Evolutionary conservation across 2,888 invertebrate species (phyloP).

Genomic region (Nemapogon koenigi): DNA sequence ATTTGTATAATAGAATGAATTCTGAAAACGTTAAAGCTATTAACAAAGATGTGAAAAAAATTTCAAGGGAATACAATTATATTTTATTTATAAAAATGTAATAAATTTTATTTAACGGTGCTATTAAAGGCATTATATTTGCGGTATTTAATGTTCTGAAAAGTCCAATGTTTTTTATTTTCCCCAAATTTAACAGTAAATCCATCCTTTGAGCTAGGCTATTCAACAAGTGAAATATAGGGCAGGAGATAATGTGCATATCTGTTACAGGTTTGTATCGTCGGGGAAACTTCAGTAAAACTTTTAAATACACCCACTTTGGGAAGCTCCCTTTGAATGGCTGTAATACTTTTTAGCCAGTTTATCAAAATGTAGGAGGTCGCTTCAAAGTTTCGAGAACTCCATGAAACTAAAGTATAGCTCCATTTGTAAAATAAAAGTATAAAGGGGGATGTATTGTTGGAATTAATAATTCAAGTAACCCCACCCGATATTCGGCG

Average conservation of each 20-base stretch:
- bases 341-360: conserved; percentile 6
- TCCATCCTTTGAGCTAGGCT: conserved; percentile 37
- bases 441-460: conserved; percentile 11
- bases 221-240: conserved; percentile 42
- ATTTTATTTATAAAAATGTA: conserved; percentile 42
- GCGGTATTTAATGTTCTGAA: conserved; percentile 61
- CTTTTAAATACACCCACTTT: not conserved
- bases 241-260: conserved; percentile 6
- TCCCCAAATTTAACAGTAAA: conserved; percentile 28
- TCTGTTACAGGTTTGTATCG: not conserved
- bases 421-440: conserved; percentile 1
- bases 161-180: conserved; percentile 52
- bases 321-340: not conserved
- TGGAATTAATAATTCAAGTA: conserved; percentile 26
- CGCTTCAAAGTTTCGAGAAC: not conserved
- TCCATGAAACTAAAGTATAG: not conserved
- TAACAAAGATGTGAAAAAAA: no score
- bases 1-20: no score
- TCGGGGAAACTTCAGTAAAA: not conserved
- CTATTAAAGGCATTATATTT: conserved; percentile 62
- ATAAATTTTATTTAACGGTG: conserved; percentile 60
- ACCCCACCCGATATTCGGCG: conserved; percentile 21
- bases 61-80: no score
- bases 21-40: no score
- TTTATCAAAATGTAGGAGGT: not conserved